A percentile compares a stretch with the other conserved stretches of the same genome.
phyloP scores from a whole-genome alignment of 2,888 invertebrate species.

The Drosophila tanythrix region DNA sequence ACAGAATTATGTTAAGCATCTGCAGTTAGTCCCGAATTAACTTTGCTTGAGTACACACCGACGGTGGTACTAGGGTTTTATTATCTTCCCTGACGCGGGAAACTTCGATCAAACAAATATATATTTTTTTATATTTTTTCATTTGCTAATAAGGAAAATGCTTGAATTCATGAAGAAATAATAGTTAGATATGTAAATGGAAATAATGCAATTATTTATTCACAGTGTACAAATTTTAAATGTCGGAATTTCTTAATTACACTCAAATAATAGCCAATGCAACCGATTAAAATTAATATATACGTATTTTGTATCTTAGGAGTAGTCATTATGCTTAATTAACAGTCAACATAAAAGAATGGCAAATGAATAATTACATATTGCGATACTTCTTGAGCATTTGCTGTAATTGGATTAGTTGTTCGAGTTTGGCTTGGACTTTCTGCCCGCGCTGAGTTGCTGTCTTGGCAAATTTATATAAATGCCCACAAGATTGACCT shows the following conservation, averaged over 20 bases:
- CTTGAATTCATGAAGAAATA: neutral
- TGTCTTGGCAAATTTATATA: conserved; percentile 71
- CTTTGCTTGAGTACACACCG: too few relatives aligned
- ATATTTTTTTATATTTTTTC: too few relatives aligned
- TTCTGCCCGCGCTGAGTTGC: conserved; percentile 48
- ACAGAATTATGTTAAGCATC: too few relatives aligned
- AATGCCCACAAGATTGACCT: conserved; percentile 78
- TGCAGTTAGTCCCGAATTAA: too few relatives aligned
- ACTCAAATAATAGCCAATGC: neutral
- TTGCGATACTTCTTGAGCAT: neutral
- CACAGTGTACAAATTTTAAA: neutral
- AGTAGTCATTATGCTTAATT: conserved; percentile 1
- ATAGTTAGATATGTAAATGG: neutral
- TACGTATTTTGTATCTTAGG: neutral
- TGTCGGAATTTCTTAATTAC: neutral
- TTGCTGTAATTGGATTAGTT: conserved; percentile 59
- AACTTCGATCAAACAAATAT: neutral
- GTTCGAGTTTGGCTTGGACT: conserved; percentile 51
- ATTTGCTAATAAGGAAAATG: too few relatives aligned
- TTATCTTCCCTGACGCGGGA: too few relatives aligned
- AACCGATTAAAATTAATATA: neutral
- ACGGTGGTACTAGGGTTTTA: too few relatives aligned
- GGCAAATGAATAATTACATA: neutral
- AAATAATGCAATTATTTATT: neutral
- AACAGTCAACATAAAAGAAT: neutral